Conservation (phyloP, 2,888 invertebrate genomes). For the Elmis aenea region DNA sequence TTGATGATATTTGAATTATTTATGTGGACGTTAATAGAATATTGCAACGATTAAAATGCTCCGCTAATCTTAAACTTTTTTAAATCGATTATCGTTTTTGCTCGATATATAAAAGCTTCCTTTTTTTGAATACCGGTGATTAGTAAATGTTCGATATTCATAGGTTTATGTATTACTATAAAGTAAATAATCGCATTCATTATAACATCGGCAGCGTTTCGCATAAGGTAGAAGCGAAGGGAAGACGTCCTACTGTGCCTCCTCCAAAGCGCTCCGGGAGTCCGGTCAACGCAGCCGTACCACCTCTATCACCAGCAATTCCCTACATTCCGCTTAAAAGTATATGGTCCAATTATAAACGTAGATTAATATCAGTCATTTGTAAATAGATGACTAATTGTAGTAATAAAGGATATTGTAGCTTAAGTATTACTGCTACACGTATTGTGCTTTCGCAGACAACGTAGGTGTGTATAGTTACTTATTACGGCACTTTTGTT, state of each 20-base stretch:
- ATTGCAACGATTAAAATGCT: too few species aligned
- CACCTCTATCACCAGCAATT: not conserved
- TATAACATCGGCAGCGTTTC: not conserved
- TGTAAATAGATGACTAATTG: not conserved
- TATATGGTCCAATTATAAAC: not conserved
- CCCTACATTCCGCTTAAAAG: not conserved
- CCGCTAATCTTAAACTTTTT: too few species aligned
- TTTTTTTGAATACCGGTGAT: too few species aligned
- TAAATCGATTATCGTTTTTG: too few species aligned
- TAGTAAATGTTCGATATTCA: not conserved
- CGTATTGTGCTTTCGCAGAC: too few species aligned
- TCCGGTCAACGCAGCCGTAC: conserved; percentile 7
- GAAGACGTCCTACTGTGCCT: conserved; percentile 13
- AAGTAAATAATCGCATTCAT: not conserved
- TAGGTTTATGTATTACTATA: not conserved
- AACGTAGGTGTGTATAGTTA: too few species aligned
- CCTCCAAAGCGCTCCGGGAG: conserved; percentile 18
- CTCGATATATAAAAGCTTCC: too few species aligned
- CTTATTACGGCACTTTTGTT: too few species aligned
- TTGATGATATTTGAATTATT: too few species aligned
- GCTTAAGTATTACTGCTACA: too few species aligned
- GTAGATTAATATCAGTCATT: not conserved
- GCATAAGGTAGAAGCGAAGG: conserved; percentile 9
- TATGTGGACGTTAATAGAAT: too few species aligned
- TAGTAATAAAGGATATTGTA: too few species aligned